Percentiles rank a stretch among this genome's conserved stretches.
phyloP scores from a whole-genome alignment of 2,113 vertebrate genomes.

The Vulpes lagopus region DNA sequence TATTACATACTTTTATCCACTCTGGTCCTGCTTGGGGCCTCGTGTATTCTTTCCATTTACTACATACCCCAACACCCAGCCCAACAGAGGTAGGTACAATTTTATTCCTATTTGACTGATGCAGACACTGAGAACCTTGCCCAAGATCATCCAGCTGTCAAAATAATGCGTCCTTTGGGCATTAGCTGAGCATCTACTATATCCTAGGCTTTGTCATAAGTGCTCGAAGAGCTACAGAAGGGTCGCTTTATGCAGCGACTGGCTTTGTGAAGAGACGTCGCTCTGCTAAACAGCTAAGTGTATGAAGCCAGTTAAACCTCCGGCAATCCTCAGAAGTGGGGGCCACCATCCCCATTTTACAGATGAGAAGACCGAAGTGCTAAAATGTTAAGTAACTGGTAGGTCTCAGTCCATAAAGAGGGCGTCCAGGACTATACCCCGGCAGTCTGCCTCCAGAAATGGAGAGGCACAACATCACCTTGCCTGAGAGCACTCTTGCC shows the following conservation, averaged over 20 bases:
- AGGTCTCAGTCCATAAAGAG: not conserved
- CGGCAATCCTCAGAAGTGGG: not conserved
- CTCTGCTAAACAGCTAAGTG: not conserved
- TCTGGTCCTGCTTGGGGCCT: accelerated
- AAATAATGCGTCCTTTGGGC: not conserved
- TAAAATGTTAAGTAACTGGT: not conserved
- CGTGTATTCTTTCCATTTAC: not conserved
- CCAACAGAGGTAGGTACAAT: not conserved
- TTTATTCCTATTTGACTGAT: not conserved
- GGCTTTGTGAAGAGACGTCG: not conserved
- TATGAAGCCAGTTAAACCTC: not conserved
- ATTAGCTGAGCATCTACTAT: not conserved
- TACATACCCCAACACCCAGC: not conserved
- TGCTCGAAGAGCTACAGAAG: not conserved
- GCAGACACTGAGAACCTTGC: not conserved
- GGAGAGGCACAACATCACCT: not conserved
- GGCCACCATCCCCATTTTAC: not conserved
- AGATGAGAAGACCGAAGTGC: not conserved
- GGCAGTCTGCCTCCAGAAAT: not conserved
- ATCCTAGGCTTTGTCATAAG: not conserved
- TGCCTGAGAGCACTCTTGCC: not conserved
- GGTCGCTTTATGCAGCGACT: not conserved
- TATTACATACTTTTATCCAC: not conserved
- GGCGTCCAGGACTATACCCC: not conserved
- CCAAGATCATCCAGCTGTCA: not conserved